These are phyloP conservation scores for Tenthredo scrophulariae DNA, from an alignment of 2,888 invertebrate genomes.

Conservation along the genomic window DNA sequence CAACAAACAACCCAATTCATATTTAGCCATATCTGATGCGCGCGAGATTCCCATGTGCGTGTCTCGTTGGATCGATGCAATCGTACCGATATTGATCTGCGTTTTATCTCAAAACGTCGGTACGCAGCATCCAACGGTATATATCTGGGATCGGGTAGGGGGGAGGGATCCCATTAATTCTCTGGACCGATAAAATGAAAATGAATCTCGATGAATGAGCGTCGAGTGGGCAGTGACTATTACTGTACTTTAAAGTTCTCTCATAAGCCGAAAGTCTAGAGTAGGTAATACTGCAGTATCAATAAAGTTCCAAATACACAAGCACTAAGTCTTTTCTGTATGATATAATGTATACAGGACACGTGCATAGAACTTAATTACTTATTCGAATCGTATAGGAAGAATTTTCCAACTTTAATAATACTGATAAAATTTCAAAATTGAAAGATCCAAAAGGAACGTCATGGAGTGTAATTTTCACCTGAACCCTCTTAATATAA, in stretches of 20 bases:
- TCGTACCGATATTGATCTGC: slow-evolving; percentile 62
- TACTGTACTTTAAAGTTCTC: slow-evolving; percentile 3
- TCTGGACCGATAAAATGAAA: slow-evolving; percentile 40
- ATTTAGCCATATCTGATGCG: slow-evolving; percentile 20
- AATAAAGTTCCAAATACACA: neutral
- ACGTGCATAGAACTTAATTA: neutral
- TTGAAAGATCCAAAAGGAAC: neutral
- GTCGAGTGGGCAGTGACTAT: neutral
- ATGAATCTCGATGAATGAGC: slow-evolving; percentile 34
- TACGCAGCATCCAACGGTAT: slow-evolving; percentile 45
- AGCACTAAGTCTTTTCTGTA: neutral
- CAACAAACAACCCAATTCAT: neutral
- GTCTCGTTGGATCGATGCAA: slow-evolving; percentile 61
- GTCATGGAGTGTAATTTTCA: neutral
- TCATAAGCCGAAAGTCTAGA: neutral
- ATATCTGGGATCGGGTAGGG: neutral
- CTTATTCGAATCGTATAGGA: neutral
- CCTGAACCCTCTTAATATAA: neutral
- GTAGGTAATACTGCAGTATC: neutral
- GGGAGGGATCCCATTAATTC: slow-evolving; percentile 16
- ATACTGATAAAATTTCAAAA: neutral
- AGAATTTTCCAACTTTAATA: neutral
- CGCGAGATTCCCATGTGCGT: slow-evolving; percentile 57
- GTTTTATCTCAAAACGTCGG: slow-evolving; percentile 61
- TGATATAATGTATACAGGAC: neutral